These are phyloP conservation scores for Amiota minor DNA, from an alignment of 2,888 invertebrate genomes.

Conservation along the genomic window DNA sequence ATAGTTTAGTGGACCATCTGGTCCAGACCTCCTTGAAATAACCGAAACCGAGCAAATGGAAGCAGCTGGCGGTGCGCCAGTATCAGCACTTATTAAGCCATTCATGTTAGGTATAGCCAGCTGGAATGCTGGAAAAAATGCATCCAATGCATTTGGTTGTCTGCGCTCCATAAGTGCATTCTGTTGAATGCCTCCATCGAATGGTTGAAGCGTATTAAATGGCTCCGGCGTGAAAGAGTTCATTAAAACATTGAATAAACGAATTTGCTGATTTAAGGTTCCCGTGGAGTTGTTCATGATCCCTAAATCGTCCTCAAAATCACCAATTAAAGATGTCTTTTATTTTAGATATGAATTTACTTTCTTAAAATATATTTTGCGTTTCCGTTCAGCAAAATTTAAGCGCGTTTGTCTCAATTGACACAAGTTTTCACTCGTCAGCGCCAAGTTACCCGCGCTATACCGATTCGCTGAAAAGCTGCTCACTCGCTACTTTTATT, in stretches of 20 bases:
- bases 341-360: slow-evolving; percentile 39
- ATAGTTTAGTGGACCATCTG: slow-evolving; percentile 91
- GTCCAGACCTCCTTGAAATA: slow-evolving; percentile 90
- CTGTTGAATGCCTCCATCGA: slow-evolving; percentile 69
- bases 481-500: too few relatives aligned
- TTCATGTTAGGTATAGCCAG: slow-evolving; percentile 80
- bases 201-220: slow-evolving; percentile 76
- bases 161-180: slow-evolving; percentile 69
- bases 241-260: slow-evolving; percentile 78
- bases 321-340: slow-evolving; percentile 76
- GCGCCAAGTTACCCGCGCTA: too few relatives aligned
- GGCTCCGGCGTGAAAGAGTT: slow-evolving; percentile 82
- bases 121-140: slow-evolving; percentile 76
- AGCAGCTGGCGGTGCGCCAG: slow-evolving; percentile 66
- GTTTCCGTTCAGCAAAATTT: slow-evolving; percentile 34
- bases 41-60: slow-evolving; percentile 88
- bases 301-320: slow-evolving; percentile 86
- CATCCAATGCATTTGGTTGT: slow-evolving; percentile 63
- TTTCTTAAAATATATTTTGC: slow-evolving; percentile 38
- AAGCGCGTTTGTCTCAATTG: slow-evolving; percentile 45
- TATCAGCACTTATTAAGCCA: slow-evolving; percentile 75
- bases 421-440: slow-evolving; percentile 19
- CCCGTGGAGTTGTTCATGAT: slow-evolving; percentile 77
- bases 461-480: too few relatives aligned
- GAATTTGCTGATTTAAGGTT: slow-evolving; percentile 78